These are phyloP conservation scores for Apocrypta bakeri DNA, from an alignment of 1,140 invertebrate species.

Conservation along the genomic window DNA sequence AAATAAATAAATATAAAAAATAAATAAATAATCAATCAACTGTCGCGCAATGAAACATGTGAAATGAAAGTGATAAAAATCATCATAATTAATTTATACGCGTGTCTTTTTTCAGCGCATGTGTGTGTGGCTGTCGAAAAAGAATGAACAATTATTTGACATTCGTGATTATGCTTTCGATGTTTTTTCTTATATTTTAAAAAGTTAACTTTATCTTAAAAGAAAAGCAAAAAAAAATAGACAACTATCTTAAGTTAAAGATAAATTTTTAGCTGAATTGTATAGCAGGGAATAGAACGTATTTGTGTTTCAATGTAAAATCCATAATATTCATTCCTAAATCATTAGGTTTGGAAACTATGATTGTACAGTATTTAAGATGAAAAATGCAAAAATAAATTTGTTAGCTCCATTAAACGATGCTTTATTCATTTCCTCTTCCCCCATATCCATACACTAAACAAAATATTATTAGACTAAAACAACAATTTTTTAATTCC, in stretches of 20 bases:
- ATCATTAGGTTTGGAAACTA: conserved; percentile 61
- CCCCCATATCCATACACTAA: background rate
- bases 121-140: background rate
- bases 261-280: conserved; percentile 46
- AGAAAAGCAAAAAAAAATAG: conserved; percentile 6
- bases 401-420: conserved; percentile 58
- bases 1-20: too few species aligned
- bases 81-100: conserved; percentile 35
- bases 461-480: background rate
- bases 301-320: conserved; percentile 51
- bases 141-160: conserved; percentile 40
- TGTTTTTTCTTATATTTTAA: conserved; percentile 31
- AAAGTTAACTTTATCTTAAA: conserved; percentile 40
- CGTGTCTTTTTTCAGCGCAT: background rate
- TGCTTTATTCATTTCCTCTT: background rate
- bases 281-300: conserved; percentile 51
- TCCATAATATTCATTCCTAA: conserved; percentile 60
- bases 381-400: conserved; percentile 66
- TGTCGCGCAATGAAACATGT: conserved; percentile 33
- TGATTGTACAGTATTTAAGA: conserved; percentile 72
- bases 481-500: background rate
- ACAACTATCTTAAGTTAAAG: conserved; percentile 41
- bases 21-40: conserved; percentile 38
- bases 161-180: conserved; percentile 36
- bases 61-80: conserved; percentile 36